Evolutionary conservation across 2,888 invertebrate genomes (phyloP).

Genomic region (Ptilodon capucinus): DNA sequence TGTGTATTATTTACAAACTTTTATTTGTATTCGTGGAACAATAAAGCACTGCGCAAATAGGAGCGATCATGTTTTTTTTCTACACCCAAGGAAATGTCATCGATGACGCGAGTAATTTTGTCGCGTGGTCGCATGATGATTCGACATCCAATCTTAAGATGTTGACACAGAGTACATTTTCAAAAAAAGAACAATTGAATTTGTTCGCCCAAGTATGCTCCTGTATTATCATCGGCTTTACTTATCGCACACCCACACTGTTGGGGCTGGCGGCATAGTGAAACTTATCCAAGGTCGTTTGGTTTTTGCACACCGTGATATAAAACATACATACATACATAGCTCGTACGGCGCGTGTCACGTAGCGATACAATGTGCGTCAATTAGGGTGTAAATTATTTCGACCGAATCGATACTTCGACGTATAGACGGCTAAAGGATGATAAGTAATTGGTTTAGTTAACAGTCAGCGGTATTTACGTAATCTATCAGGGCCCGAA

Average conservation of each 20-base stretch:
- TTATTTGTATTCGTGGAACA: too few species aligned
- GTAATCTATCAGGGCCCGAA: too few species aligned
- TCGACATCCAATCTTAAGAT: too few species aligned
- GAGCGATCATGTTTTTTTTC: too few species aligned
- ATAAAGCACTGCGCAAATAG: too few species aligned
- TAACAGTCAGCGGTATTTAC: too few species aligned
- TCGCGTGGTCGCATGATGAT: too few species aligned
- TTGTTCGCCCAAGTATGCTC: not conserved
- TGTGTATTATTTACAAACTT: too few species aligned
- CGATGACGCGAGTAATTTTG: too few species aligned
- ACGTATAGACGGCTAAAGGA: not conserved
- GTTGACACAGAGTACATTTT: too few species aligned
- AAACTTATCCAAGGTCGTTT: conserved; percentile 38
- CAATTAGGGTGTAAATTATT: not conserved
- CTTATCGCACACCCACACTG: conserved; percentile 1
- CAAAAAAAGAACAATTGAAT: too few species aligned
- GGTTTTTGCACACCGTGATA: conserved; percentile 26
- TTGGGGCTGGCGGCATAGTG: conserved; percentile 17
- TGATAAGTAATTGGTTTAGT: not conserved
- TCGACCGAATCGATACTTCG: not conserved
- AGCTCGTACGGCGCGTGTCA: not conserved
- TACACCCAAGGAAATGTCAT: too few species aligned
- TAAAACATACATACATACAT: not conserved
- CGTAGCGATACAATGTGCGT: not conserved
- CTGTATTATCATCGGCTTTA: not conserved